Conservation (phyloP, 2,113 vertebrate species). For the Struthio camelus region DNA sequence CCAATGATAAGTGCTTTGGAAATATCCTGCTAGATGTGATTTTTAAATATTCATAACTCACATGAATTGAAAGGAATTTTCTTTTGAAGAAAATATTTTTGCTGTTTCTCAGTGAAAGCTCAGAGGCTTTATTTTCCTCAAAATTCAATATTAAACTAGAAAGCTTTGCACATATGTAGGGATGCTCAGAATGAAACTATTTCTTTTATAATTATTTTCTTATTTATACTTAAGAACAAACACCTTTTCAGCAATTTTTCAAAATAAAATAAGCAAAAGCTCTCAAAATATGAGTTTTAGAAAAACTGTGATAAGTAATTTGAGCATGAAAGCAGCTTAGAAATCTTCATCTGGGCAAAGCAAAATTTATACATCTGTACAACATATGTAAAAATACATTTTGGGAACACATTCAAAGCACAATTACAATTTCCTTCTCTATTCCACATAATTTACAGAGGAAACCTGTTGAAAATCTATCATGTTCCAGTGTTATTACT, state of each 20-base stretch:
- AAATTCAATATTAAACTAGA: not conserved
- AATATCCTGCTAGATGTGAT: not conserved
- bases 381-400: not conserved
- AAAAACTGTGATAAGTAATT: not conserved
- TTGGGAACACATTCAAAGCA: not conserved
- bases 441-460: not conserved
- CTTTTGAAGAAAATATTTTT: not conserved
- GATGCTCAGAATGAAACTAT: not conserved
- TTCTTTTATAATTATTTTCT: not conserved
- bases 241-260: not conserved
- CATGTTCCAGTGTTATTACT: accelerated
- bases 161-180: not conserved
- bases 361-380: not conserved
- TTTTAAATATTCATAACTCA: conserved; percentile 32
- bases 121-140: not conserved
- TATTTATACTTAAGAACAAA: not conserved
- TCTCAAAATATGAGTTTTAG: not conserved
- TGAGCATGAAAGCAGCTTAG: not conserved
- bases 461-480: not conserved
- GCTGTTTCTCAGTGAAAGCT: not conserved
- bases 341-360: not conserved
- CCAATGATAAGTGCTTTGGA: not conserved
- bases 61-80: not conserved
- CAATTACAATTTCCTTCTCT: not conserved
- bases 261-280: not conserved